Evolutionary conservation across 1,140 invertebrate genomes (phyloP).

Genomic region (Vollenhovia emeryi): DNA sequence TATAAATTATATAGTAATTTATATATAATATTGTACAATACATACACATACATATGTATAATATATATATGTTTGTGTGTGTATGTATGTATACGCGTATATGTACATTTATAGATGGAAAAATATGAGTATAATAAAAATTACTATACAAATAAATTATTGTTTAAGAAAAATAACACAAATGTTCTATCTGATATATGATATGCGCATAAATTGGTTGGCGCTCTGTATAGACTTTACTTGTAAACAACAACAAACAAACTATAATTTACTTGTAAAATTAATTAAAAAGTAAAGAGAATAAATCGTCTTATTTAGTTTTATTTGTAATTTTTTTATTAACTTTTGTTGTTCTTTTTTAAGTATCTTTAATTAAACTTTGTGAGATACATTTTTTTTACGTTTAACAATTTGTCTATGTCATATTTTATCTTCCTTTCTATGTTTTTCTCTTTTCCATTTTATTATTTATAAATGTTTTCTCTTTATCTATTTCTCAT

Average conservation of each 20-base stretch:
- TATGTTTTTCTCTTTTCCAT: neutral
- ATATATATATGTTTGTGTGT: constrained; percentile 21
- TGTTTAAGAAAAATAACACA: constrained; percentile 6
- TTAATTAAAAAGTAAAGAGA: neutral
- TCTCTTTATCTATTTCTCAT: neutral
- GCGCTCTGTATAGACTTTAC: neutral
- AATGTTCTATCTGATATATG: constrained; percentile 17
- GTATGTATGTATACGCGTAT: constrained; percentile 5
- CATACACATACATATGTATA: constrained; percentile 22
- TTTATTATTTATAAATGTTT: neutral
- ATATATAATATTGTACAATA: constrained; percentile 43
- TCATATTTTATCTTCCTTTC: constrained; percentile 53
- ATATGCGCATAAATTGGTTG: neutral
- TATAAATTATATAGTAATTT: constrained; percentile 62
- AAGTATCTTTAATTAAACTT: neutral
- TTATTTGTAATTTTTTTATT: constrained; percentile 7
- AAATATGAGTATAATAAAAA: constrained; percentile 22
- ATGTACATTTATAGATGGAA: constrained; percentile 5
- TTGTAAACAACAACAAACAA: too few relatives aligned
- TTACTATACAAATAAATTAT: constrained; percentile 32
- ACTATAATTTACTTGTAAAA: constrained; percentile 18
- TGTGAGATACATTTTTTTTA: neutral
- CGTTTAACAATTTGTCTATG: constrained; percentile 4
- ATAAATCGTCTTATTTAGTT: neutral
- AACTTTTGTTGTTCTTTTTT: neutral